A percentile compares a stretch with the other conserved stretches of the same genome.
phyloP scores from a whole-genome alignment of 2,888 invertebrate genomes.

The Alcis repandata region DNA sequence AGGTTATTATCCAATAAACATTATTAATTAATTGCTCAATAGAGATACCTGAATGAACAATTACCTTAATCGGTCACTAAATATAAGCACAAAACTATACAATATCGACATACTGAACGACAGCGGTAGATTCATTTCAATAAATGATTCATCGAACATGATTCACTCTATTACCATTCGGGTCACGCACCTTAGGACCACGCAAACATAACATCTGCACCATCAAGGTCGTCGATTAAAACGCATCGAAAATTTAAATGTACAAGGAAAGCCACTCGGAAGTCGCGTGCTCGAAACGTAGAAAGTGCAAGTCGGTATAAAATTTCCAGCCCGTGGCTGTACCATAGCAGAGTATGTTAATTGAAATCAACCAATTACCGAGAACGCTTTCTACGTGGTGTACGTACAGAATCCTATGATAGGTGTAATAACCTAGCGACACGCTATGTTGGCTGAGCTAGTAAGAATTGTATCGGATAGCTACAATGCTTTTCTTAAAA shows the following conservation, averaged over 20 bases:
- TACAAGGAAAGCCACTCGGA: conserved; percentile 66
- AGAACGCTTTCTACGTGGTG: conserved; percentile 62
- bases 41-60: conserved; percentile 14
- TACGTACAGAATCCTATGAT: conserved; percentile 65
- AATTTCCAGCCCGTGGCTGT: conserved; percentile 65
- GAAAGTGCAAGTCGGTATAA: conserved; percentile 78
- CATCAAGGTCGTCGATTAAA: conserved; percentile 59
- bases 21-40: conserved; percentile 28
- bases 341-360: conserved; percentile 73
- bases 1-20: conserved; percentile 35
- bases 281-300: conserved; percentile 72
- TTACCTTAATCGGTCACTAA: conserved; percentile 30
- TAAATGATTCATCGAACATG: conserved; percentile 69
- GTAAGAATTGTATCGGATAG: conserved; percentile 35
- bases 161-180: conserved; percentile 71
- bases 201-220: conserved; percentile 53
- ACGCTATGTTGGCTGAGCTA: conserved; percentile 54
- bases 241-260: conserved; percentile 66
- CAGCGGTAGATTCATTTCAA: conserved; percentile 36
- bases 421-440: conserved; percentile 60
- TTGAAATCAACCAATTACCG: conserved; percentile 74
- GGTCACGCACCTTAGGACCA: conserved; percentile 65
- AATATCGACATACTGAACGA: conserved; percentile 17
- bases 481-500: not conserved
- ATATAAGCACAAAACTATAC: conserved; percentile 16